Evolutionary conservation across 2,113 vertebrate species (phyloP).

Genomic region (Ammodytes dubius): DNA sequence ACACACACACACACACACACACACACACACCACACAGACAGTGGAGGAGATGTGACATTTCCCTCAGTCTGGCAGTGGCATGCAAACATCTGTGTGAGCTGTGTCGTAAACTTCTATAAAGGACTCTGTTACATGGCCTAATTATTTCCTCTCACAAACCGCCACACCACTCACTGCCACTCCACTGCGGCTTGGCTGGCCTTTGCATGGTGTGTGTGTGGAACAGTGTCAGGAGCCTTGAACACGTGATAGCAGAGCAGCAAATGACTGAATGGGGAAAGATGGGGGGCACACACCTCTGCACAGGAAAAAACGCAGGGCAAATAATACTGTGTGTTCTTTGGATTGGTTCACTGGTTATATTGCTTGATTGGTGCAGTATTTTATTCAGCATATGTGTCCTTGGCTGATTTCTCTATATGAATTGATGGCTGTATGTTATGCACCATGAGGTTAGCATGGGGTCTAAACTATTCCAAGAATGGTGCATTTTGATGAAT

Average conservation of each 20-base stretch:
- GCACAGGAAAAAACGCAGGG: conserved; percentile 34
- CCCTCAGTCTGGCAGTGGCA: conserved; percentile 35
- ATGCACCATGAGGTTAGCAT: neutral
- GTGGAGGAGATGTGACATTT: conserved; percentile 18
- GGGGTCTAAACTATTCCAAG: neutral
- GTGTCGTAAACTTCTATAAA: conserved; percentile 56
- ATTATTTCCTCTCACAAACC: conserved; percentile 51
- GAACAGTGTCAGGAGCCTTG: conserved; percentile 8
- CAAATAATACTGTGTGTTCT: conserved; percentile 1
- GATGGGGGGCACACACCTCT: conserved; percentile 26
- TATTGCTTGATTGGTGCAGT: conserved; percentile 25
- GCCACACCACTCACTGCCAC: conserved; percentile 38
- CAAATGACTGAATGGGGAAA: conserved; percentile 13
- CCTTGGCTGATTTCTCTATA: conserved; percentile 20
- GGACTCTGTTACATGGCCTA: conserved; percentile 36
- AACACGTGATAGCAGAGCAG: conserved; percentile 25
- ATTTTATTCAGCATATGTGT: conserved; percentile 17
- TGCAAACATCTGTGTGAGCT: conserved; percentile 47
- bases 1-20: conserved; percentile 11
- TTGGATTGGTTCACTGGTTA: conserved; percentile 11
- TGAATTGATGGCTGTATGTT: conserved; percentile 3
- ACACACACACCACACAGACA: conserved; percentile 19
- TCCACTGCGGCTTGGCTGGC: conserved; percentile 52
- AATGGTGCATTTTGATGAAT: neutral
- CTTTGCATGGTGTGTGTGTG: neutral